These are phyloP conservation scores for Zenarchopterus dispar DNA, from an alignment of 2,797 vertebrate genomes.

Conservation along the genomic window DNA sequence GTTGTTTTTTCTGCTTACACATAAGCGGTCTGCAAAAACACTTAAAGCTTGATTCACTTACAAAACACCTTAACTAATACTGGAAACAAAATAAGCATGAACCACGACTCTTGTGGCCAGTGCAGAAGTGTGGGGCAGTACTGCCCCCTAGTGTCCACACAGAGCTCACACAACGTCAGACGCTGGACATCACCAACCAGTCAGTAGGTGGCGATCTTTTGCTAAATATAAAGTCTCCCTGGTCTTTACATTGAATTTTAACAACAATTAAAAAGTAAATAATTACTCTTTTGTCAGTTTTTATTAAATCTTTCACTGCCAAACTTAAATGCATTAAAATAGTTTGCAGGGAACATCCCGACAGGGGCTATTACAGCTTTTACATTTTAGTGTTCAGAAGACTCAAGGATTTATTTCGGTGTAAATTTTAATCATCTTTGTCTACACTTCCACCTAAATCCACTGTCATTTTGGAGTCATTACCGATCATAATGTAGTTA, in stretches of 20 bases:
- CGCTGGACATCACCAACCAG: neutral
- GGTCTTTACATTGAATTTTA: too few relatives aligned
- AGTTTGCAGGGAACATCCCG: neutral
- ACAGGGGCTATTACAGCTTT: neutral
- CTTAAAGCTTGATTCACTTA: too few relatives aligned
- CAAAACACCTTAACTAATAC: too few relatives aligned
- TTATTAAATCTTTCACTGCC: too few relatives aligned
- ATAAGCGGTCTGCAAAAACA: too few relatives aligned
- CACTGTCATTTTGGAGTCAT: slow-evolving; percentile 78
- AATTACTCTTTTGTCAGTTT: neutral
- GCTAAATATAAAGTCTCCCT: neutral
- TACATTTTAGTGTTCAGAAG: slow-evolving; percentile 46
- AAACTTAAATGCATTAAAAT: neutral
- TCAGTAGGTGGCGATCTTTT: slow-evolving; percentile 69
- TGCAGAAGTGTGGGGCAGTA: slow-evolving; percentile 5
- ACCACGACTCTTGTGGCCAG: neutral
- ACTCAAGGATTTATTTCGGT: neutral
- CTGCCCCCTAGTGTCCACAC: slow-evolving; percentile 45
- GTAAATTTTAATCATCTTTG: slow-evolving; percentile 7
- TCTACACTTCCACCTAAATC: slow-evolving; percentile 34
- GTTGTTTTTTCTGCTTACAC: too few relatives aligned
- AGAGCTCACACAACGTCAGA: slow-evolving; percentile 30
- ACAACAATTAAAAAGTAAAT: neutral
- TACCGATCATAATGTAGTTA: slow-evolving; percentile 79
- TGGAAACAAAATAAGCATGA: too few relatives aligned